Conservation (phyloP, 2,888 invertebrate genomes). For the Hirudinaria manillensis region DNA sequence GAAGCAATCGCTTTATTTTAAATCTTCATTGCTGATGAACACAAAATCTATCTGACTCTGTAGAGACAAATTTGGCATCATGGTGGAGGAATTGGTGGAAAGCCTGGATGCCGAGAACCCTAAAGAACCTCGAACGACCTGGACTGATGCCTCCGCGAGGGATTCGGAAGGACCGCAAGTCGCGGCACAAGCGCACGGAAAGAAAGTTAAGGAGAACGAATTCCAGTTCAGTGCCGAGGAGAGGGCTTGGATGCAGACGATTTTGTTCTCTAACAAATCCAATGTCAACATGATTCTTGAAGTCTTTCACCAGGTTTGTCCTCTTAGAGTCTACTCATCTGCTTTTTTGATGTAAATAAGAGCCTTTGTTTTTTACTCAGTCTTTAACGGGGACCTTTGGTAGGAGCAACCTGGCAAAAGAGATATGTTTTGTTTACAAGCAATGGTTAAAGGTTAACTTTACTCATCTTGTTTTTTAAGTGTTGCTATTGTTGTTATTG, state of each 20-base stretch:
- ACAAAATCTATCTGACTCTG: no score
- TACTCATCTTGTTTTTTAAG: background rate
- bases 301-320: constrained; percentile 21
- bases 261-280: constrained; percentile 9
- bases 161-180: no score
- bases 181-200: no score
- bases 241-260: constrained; percentile 8
- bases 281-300: constrained; percentile 21
- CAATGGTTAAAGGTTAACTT: constrained; percentile 20
- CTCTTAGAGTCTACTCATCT: background rate
- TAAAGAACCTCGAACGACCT: background rate
- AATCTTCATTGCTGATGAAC: no score
- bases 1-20: no score
- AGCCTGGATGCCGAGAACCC: no score
- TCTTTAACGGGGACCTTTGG: constrained; percentile 13
- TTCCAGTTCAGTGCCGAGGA: constrained; percentile 21
- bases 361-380: background rate
- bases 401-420: background rate
- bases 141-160: no score
- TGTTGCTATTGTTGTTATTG: no score
- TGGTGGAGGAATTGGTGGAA: no score
- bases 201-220: background rate
- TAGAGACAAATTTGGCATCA: no score
- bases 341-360: background rate
- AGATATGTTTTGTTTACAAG: constrained; percentile 17